Evolutionary conservation across 2,888 invertebrate genomes (phyloP), one percentile per base, ranked within the genome.

Genomic region (Eupeodes latifasciatus): DNA sequence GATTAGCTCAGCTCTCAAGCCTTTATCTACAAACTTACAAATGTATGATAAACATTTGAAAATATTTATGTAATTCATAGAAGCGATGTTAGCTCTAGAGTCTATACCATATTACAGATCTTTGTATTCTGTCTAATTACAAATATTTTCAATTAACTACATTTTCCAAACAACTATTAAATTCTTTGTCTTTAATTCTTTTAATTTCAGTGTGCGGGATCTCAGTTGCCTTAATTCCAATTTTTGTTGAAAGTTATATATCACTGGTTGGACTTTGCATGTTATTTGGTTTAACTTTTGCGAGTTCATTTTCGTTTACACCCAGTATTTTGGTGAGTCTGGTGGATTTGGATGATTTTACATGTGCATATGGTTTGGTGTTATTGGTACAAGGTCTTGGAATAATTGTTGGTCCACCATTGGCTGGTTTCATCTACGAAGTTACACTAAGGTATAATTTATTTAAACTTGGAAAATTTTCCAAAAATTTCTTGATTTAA

Each of bases 351-450:
- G 98, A 98, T 92, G 96, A 97, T 90, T 98, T 99, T 92, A 98
- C 98, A 6, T 96, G 96, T 89, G 98, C 98, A 14, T 99, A 98
- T 93, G 99, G 99, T 19, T 94, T 99, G 90, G 96, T 97, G 90
- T 94, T 98, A 90, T 94, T 99, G 78, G 97, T 98, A 85, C 98
- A 99, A 93, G 99, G 99, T 14, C 96, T 99, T 87, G 98, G 98
- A 5, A 98, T 98, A 94, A 95, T 99, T 67, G 94, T 97, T 86
- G 99, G 99, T 72, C 99, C 99, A 9, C 98, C 98, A 0, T 93
- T 99, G 77, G 98, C 98, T 91, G 99, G 99, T 96, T 91, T 92
- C 44, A 92, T 93, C 62, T 94, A 91, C 89, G 93, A 94, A 86
- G 62, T 90, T 36, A 93, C 92, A 71, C 90, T 91, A 76, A 92